phyloP scores from a whole-genome alignment of 2,113 vertebrate genomes.

The Corydoras sp. region DNA sequence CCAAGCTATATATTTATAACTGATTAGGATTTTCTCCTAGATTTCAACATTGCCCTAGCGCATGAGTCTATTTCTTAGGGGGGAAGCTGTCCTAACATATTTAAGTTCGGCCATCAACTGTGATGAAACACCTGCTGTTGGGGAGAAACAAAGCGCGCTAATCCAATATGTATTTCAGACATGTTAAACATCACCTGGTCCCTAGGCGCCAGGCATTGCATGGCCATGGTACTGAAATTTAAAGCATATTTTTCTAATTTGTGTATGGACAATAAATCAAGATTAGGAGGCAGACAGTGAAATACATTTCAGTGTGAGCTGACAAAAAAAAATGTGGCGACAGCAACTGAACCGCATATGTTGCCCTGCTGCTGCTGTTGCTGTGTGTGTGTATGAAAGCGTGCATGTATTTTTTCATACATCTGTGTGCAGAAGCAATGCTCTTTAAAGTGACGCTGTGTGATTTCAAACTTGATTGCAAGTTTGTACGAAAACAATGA shows the following conservation, averaged over 20 bases:
- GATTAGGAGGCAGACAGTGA: constrained; percentile 98
- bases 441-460: constrained; percentile 20
- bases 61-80: constrained; percentile 34
- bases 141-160: constrained; percentile 98
- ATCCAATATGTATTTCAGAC: constrained; percentile 99
- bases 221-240: constrained; percentile 95
- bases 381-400: constrained; percentile 22
- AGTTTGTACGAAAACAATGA: constrained; percentile 60
- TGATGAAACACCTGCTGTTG: constrained; percentile 99
- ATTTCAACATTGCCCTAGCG: constrained; percentile 25
- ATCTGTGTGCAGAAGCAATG: constrained; percentile 30
- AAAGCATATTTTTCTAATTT: constrained; percentile 99
- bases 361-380: constrained; percentile 26
- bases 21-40: constrained; percentile 28
- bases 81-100: constrained; percentile 94
- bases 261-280: constrained; percentile 99
- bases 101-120: constrained; percentile 97
- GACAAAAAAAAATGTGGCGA: constrained; percentile 83
- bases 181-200: constrained; percentile 89
- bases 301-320: constrained; percentile 96
- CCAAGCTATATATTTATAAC: constrained; percentile 30
- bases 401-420: no score
- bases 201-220: constrained; percentile 95
- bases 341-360: constrained; percentile 43
- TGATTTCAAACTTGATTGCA: constrained; percentile 34